phyloP scores from a whole-genome alignment of 2,113 vertebrate genomes.

The Castor canadensis region DNA sequence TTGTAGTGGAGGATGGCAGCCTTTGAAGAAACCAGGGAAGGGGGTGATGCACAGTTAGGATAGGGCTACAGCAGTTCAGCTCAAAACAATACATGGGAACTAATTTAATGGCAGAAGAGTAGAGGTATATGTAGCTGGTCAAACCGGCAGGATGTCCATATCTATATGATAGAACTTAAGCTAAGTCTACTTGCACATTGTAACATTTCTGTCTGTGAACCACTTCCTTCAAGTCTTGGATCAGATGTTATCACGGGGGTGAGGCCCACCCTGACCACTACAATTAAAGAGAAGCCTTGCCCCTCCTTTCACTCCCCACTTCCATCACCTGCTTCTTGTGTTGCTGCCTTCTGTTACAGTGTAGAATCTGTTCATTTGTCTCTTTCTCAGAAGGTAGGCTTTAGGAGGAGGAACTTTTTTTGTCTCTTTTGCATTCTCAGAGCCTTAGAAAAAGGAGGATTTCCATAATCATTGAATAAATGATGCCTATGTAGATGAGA shows the following conservation, averaged over 20 bases:
- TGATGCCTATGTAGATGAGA: background rate
- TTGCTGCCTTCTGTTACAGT: background rate
- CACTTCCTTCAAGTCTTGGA: background rate
- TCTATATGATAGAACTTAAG: background rate
- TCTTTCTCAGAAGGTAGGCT: background rate
- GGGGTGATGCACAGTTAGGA: background rate
- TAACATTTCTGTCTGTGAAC: too few species aligned
- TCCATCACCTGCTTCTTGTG: background rate
- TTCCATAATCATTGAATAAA: background rate
- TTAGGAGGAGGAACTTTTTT: background rate
- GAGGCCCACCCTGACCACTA: background rate
- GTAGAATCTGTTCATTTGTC: background rate
- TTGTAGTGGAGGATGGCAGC: background rate
- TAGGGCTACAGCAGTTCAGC: background rate
- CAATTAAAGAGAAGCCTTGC: background rate
- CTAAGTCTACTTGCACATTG: background rate
- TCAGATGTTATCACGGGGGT: background rate
- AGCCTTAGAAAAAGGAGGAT: background rate
- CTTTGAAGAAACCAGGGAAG: background rate
- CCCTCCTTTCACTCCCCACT: rapidly evolving
- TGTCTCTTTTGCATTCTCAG: background rate
- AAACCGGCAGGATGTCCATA: background rate
- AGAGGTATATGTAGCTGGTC: background rate
- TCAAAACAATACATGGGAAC: background rate
- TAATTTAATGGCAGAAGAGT: background rate